Conservation (phyloP, 2,888 invertebrate species). For the Drosophila peninsularis region DNA sequence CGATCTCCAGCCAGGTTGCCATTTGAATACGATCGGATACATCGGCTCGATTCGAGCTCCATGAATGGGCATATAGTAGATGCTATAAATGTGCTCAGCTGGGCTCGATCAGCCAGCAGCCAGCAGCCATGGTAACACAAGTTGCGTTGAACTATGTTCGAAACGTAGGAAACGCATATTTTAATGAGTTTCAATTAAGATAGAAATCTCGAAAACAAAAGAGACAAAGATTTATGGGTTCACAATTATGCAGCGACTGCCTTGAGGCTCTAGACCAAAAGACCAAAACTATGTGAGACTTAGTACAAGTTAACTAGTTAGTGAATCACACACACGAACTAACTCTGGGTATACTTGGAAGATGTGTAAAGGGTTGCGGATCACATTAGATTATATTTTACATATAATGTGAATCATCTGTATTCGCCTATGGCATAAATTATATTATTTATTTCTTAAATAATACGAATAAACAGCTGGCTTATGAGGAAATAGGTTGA, state of each 20-base stretch:
- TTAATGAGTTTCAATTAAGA: constrained; percentile 81
- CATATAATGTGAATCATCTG: constrained; percentile 14
- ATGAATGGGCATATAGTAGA: constrained; percentile 47
- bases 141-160: constrained; percentile 45
- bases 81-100: constrained; percentile 19
- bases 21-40: constrained; percentile 39
- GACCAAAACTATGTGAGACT: constrained; percentile 22
- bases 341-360: neutral
- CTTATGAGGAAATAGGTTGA: neutral
- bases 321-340: constrained; percentile 8
- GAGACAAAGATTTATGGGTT: constrained; percentile 76
- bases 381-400: constrained; percentile 22
- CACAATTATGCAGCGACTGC: constrained; percentile 67
- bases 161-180: constrained; percentile 75
- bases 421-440: constrained; percentile 16
- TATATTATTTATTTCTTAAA: constrained; percentile 8
- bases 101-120: constrained; percentile 21
- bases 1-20: constrained; percentile 33
- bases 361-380: constrained; percentile 33
- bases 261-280: constrained; percentile 60
- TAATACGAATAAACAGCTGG: constrained; percentile 1
- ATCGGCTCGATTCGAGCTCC: constrained; percentile 37
- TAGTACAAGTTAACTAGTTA: constrained; percentile 23
- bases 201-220: constrained; percentile 75
- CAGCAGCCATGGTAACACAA: constrained; percentile 52